Conservation (phyloP, 2,113 vertebrate genomes). For the Phocoena phocoena region DNA sequence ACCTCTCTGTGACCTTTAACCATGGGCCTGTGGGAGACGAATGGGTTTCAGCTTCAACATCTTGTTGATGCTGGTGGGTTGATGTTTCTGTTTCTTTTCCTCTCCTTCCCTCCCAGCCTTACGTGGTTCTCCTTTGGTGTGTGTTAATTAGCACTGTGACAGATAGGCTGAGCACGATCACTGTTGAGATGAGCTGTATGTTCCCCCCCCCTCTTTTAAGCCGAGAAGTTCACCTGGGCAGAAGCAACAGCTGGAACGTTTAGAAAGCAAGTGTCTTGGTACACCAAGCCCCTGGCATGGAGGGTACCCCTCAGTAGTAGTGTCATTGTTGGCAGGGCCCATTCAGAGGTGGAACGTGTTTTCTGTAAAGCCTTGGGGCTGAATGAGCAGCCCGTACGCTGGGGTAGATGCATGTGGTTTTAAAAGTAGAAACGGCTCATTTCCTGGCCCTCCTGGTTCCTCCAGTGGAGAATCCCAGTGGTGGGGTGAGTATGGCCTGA, state of each 20-base stretch:
- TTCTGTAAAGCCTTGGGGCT: neutral
- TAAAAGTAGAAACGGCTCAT: neutral
- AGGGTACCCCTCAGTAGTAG: too few relatives aligned
- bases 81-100: neutral
- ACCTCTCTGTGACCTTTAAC: constrained; percentile 72
- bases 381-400: neutral
- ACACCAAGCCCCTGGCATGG: neutral
- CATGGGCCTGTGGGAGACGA: constrained; percentile 57
- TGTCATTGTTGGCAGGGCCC: neutral
- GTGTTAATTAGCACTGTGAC: neutral
- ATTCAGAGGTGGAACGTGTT: neutral
- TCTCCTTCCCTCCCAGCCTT: neutral
- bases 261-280: neutral
- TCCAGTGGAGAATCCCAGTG: neutral
- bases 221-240: neutral
- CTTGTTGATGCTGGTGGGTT: constrained; percentile 8
- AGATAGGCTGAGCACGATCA: neutral
- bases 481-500: neutral
- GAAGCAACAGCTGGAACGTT: neutral
- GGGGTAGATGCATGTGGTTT: neutral
- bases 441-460: neutral
- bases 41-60: constrained; percentile 40
- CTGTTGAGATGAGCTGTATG: neutral
- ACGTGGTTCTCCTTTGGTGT: neutral
- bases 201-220: neutral